Conservation (phyloP, 2,797 vertebrate genomes). For the Melanotaenia parkinsoni region DNA sequence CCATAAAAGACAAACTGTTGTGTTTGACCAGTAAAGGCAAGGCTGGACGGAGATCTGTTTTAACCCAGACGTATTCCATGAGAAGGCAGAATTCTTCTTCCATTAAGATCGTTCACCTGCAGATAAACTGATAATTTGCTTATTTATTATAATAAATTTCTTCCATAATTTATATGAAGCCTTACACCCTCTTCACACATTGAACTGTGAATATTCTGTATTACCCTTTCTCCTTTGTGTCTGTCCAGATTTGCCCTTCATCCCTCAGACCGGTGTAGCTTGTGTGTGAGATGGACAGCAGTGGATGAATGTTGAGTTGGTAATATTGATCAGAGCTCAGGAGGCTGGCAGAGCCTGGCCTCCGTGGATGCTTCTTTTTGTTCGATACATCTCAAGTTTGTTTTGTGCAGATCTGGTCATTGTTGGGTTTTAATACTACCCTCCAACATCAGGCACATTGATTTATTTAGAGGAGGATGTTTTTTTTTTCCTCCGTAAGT, state of each 20-base stretch:
- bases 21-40: not conserved
- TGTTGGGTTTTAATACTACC: slow-evolving; percentile 74
- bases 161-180: slow-evolving; percentile 8
- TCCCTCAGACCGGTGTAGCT: slow-evolving; percentile 42
- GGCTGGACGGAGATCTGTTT: not conserved
- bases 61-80: not conserved
- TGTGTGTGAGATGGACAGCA: slow-evolving; percentile 56
- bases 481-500: slow-evolving; percentile 75
- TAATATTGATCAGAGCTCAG: slow-evolving; percentile 76
- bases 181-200: slow-evolving; percentile 13
- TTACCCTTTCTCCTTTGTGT: slow-evolving; percentile 5
- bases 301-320: slow-evolving; percentile 72
- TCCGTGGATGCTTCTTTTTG: slow-evolving; percentile 58
- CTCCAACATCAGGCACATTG: slow-evolving; percentile 78
- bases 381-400: slow-evolving; percentile 74
- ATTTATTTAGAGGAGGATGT: slow-evolving; percentile 78
- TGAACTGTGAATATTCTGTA: slow-evolving; percentile 19
- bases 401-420: slow-evolving; percentile 66
- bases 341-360: slow-evolving; percentile 64
- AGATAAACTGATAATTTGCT: not conserved
- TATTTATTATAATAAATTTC: slow-evolving; percentile 6
- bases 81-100: not conserved
- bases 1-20: not conserved
- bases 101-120: not conserved
- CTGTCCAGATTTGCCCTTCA: slow-evolving; percentile 35